Evolutionary conservation across 2,797 vertebrate genomes (phyloP), one percentile per base, ranked within the genome.

Genomic region (Thaleichthys pacificus): DNA sequence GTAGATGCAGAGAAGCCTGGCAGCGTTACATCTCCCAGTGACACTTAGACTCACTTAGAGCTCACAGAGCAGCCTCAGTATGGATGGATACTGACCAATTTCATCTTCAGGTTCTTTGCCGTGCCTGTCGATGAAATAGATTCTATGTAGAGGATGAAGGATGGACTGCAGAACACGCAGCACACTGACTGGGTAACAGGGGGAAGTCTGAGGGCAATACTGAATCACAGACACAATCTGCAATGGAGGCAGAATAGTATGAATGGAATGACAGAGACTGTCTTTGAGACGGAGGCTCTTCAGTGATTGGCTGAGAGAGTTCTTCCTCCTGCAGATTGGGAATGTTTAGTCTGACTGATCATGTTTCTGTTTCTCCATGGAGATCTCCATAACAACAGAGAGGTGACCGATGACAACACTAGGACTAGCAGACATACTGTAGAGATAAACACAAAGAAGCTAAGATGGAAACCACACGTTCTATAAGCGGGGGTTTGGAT

Each of bases 401-500:
- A 81, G 77, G 60, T 77, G 84, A 84, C 83, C 87, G 82, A 83
- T 64, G 83, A 86, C 75, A 91, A 86, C 80, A 88, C 73, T 77
- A 89, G 69, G 82, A 86, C 77, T 84, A 84, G 71, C 79, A 91
- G 77, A 88, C 86, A 88, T 87, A 86, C 82, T 84, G 76, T 87
- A 87, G 88, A 88, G 88, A 88, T 88, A 86, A 79, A 86, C 76
- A 86, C 32, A 63, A 74, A 74, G 85, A 63, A 72, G 35, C 79
- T 87, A 85, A 70, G 74, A 79, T 79, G 84, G 74, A 89, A 90
- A 87, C 70, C 86, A 91, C 85, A 89, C 85, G 71, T 85, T 88
- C 78, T 88, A 89, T 82, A 21, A 81, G 84, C 82, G 82, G 84
- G 84, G 73, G 74, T 82, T 84, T 77, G 75, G 79, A 77, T 69